phyloP scores from a whole-genome alignment of 1,140 invertebrate species.

The Pentalonia nigronervosa region DNA sequence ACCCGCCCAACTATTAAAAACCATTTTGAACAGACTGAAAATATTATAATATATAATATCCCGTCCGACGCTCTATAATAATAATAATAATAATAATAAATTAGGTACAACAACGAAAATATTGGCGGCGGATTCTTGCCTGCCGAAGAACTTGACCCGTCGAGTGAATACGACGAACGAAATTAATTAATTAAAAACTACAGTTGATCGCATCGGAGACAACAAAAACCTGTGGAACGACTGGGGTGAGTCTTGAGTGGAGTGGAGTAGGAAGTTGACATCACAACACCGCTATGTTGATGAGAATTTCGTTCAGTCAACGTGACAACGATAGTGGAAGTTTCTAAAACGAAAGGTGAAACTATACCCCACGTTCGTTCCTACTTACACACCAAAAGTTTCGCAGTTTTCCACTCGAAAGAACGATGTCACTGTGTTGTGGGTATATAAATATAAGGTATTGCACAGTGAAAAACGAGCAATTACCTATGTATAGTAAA shows the following conservation, averaged over 20 bases:
- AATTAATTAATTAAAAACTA: constrained; percentile 42
- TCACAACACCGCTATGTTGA: neutral
- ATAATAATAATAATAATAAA: constrained; percentile 5
- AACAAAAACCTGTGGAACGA: neutral
- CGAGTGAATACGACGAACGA: neutral
- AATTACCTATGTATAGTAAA: neutral
- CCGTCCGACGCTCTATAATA: neutral
- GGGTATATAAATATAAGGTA: neutral
- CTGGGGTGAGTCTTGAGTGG: neutral
- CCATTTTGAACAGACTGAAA: constrained; percentile 56
- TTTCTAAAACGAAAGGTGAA: neutral
- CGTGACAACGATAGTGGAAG: neutral
- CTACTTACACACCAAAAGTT: neutral
- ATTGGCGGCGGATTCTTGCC: neutral
- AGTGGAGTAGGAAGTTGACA: neutral
- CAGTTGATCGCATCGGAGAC: neutral
- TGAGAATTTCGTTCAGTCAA: neutral
- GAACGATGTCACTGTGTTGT: neutral
- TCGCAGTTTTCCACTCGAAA: constrained; percentile 19
- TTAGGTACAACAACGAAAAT: neutral
- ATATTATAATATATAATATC: constrained; percentile 50
- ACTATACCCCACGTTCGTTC: neutral
- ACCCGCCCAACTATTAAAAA: constrained; percentile 56
- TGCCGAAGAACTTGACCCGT: neutral
- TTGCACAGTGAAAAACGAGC: neutral